Evolutionary conservation across 1,140 invertebrate species (phyloP), one percentile per base, ranked within the genome.

Genomic region (Saxidomus purpurata): DNA sequence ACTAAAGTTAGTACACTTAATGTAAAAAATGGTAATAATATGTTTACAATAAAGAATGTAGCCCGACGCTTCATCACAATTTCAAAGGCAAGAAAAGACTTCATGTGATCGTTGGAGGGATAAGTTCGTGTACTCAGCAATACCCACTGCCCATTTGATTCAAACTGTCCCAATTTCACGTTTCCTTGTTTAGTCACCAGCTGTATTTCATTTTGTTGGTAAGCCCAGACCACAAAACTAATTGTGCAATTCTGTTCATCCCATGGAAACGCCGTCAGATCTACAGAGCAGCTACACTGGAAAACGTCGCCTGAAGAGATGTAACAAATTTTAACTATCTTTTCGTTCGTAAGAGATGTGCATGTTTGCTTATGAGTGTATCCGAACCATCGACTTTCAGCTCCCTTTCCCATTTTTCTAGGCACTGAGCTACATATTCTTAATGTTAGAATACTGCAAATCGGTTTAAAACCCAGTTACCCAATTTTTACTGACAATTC

Each of bases 251-350:
- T 63, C 25, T 82, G 80, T 36, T 22, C 19, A 67, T 82, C 80
- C 80, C 80, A 82, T 34, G 80, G 80, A 43, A 63, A 82, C 6
- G 59, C 61, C 43, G 55, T 82, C 36, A 82, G 8, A 31, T 82
- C 61, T 13, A 82, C 36, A 2, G 59, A 43, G 43, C 80, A 82
- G 25, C 25, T n/a, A n/a, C 47, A 52, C 15, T 63, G 1, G 13
- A 82, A 63, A n/a, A 43, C 28, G 11, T 63, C 55, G 15, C 6
- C 80, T 82, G 59, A n/a, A n/a, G n/a, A n/a, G n/a, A n/a, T 34
- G 47, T n/a, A n/a, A 47, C 3, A 47, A 8, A 74, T 22, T 22
- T 11, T 31, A n/a, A n/a, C n/a, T n/a, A n/a, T n/a, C n/a, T n/a
- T n/a, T n/a, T n/a, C 11, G 25, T 67, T 11, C 25, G 31, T 31